Conservation (phyloP, 2,797 vertebrate genomes). For the Chaenodraco wilsoni region DNA sequence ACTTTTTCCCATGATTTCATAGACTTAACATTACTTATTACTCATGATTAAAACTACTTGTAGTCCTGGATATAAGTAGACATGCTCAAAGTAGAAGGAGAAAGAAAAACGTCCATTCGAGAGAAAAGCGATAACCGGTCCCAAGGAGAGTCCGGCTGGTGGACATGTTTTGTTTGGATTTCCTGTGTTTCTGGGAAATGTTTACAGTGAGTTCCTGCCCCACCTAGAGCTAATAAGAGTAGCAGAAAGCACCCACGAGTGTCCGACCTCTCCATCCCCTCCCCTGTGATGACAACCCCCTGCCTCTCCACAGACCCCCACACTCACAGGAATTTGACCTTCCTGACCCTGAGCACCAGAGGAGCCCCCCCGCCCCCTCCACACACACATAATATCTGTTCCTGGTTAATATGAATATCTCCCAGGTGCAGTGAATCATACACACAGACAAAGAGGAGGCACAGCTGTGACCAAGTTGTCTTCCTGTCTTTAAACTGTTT, state of each 20-base stretch:
- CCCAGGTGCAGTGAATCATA: conserved; percentile 49
- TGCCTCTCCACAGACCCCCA: conserved; percentile 64
- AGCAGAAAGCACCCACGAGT: conserved; percentile 57
- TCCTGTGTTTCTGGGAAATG: conserved; percentile 73
- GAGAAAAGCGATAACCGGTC: conserved; percentile 29
- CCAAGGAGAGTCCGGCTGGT: conserved; percentile 21
- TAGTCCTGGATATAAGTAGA: conserved; percentile 2
- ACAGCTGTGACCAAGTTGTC: conserved; percentile 42
- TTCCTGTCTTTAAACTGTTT: conserved; percentile 15
- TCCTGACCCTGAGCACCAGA: conserved; percentile 66
- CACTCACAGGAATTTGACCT: conserved; percentile 78
- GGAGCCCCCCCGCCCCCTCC: conserved; percentile 31
- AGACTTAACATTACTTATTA: neutral
- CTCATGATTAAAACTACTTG: neutral
- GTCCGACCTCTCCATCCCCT: conserved; percentile 44
- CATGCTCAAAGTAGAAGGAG: neutral
- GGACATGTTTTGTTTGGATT: conserved; percentile 73
- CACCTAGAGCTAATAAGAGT: conserved; percentile 68
- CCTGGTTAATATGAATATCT: conserved; percentile 58
- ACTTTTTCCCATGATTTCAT: neutral
- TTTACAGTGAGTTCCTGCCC: conserved; percentile 77
- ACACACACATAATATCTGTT: conserved; percentile 48
- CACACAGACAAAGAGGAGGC: conserved; percentile 36
- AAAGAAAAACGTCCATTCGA: conserved; percentile 13
- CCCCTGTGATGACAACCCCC: conserved; percentile 74